Percentiles rank a stretch among this genome's conserved stretches.
phyloP scores from a whole-genome alignment of 2,113 vertebrate species.

The Epinephelus cyanopodus region DNA sequence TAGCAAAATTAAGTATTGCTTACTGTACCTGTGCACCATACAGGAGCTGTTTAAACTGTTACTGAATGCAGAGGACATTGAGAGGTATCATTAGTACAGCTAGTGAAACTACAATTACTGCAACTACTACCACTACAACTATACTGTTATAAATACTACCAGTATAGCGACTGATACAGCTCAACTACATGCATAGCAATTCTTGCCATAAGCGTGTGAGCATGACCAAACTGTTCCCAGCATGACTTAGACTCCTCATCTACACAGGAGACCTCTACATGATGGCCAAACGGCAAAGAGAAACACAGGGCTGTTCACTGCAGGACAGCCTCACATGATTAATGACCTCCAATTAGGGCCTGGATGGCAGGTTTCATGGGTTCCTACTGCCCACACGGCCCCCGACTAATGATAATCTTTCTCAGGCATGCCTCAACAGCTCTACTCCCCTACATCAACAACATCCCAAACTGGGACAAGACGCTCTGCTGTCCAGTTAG shows the following conservation, averaged over 20 bases:
- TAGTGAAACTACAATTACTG: background rate
- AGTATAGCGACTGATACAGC: background rate
- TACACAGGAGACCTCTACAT: constrained; percentile 52
- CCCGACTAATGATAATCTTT: constrained; percentile 75
- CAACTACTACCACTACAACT: background rate
- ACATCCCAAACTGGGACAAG: constrained; percentile 65
- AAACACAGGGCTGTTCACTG: constrained; percentile 82
- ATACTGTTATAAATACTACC: constrained; percentile 1
- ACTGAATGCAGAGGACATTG: background rate
- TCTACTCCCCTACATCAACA: constrained; percentile 72
- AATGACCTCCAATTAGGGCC: constrained; percentile 85
- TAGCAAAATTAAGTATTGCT: background rate
- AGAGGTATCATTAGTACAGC: background rate
- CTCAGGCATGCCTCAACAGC: constrained; percentile 64
- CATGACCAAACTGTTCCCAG: constrained; percentile 52
- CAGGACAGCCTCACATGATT: constrained; percentile 83
- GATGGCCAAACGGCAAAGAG: constrained; percentile 70
- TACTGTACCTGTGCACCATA: background rate
- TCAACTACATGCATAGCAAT: background rate
- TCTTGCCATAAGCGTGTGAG: constrained; percentile 20
- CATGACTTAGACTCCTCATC: constrained; percentile 39
- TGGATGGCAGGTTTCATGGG: constrained; percentile 81
- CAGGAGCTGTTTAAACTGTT: background rate
- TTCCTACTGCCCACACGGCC: constrained; percentile 68
- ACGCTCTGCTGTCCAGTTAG: constrained; percentile 48